Evolutionary conservation across 1,140 invertebrate genomes (phyloP), one percentile per base, ranked within the genome.

Genomic region (Dendrolimus kikuchii): DNA sequence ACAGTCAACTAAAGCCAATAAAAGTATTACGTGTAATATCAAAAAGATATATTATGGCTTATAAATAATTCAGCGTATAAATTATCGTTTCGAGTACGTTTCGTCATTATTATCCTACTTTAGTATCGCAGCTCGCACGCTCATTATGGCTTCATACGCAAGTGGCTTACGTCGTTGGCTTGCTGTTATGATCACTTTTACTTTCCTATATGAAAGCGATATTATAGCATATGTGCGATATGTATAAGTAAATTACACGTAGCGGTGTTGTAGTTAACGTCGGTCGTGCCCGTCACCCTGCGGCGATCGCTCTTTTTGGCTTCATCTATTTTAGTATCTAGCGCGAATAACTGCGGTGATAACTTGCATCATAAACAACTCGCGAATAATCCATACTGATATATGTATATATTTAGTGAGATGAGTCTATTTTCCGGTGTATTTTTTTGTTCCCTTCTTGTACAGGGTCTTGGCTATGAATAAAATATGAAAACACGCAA

Each of bases 201-300:
- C 62, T 68, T 65, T 68, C 53, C 43, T 49, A 36, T 38, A 60
- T 38, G 62, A 65, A 65, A 68, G 55, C 65, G 55, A 64, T 47
- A 53, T 45, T 60, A 36, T 46, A 45, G 38, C 49, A 23, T 38
- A 48, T 7, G 37, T 46, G 8, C 7, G 7, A 39, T 7, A 23
- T 9, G 37, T 7, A 38, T 4, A 36, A 23, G 10, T 46, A 46
- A 23, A 49, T 46, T 57, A 47, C 9, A 42, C 7, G 7, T 46
- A 6, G 49, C n/a, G 40, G 9, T 42, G 40, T 2, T 23, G n/a
- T 49, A 37, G 23, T 46, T 43, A 39, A 8, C 46, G 37, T 6
- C 48, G 51, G 39, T 46, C 46, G 10, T 10, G 42, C 42, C 42
- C 49, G 42, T 10, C 38, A 40, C 39, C 23, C 23, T 23, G 23